Percentiles rank a stretch among this genome's conserved stretches.
Evolutionary conservation across 1,140 invertebrate species (phyloP).

Genomic region (Drosophila rhopaloa): DNA sequence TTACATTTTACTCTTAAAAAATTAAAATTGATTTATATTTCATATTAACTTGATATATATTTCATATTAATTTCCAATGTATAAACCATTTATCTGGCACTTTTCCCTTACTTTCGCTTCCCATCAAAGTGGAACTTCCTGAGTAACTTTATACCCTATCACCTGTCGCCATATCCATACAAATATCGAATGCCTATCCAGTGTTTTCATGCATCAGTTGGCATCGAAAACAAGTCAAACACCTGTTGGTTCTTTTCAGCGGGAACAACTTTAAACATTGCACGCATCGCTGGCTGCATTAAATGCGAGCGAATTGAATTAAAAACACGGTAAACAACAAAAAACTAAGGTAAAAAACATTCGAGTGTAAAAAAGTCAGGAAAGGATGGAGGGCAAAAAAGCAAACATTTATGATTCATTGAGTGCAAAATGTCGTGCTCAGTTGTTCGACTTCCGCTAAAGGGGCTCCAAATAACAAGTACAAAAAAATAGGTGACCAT

Average conservation of each 20-base stretch:
- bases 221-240: constrained; percentile 25
- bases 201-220: constrained; percentile 35
- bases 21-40: too few relatives aligned
- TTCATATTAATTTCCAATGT: too few relatives aligned
- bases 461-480: constrained; percentile 23
- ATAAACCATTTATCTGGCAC: neutral
- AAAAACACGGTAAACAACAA: constrained; percentile 25
- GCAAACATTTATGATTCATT: constrained; percentile 68
- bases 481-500: constrained; percentile 40
- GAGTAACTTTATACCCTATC: constrained; percentile 31
- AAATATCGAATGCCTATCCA: constrained; percentile 38
- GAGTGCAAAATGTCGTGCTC: constrained; percentile 69
- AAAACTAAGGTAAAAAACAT: constrained; percentile 25
- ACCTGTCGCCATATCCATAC: constrained; percentile 33
- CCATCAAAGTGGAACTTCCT: constrained; percentile 13
- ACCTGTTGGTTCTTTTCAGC: constrained; percentile 35
- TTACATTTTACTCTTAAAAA: neutral
- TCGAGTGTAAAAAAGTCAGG: constrained; percentile 11
- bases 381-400: constrained; percentile 7
- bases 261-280: constrained; percentile 35
- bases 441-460: constrained; percentile 61
- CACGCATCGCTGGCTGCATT: constrained; percentile 63
- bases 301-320: constrained; percentile 61
- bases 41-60: too few relatives aligned
- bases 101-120: neutral